phyloP scores from a whole-genome alignment of 2,797 vertebrate genomes.

The Darevskia mixta region DNA sequence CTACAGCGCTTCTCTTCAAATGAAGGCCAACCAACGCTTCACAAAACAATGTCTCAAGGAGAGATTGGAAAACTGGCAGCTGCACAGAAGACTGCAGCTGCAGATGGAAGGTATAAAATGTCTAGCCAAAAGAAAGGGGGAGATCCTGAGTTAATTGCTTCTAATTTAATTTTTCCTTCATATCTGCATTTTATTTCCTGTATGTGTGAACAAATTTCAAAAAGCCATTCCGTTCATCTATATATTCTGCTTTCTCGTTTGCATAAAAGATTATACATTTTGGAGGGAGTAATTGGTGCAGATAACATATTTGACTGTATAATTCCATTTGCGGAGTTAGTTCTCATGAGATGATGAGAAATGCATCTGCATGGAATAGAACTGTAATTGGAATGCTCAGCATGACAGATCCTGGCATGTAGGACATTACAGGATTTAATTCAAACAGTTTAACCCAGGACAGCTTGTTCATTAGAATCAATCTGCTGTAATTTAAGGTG shows the following conservation, averaged over 20 bases:
- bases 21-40: constrained; percentile 86
- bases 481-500: not conserved
- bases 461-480: not conserved
- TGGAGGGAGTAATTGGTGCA: not conserved
- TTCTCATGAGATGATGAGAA: not conserved
- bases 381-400: not conserved
- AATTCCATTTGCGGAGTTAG: not conserved
- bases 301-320: too few species aligned
- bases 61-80: constrained; percentile 87
- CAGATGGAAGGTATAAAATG: constrained; percentile 87
- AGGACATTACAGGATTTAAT: not conserved
- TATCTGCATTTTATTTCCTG: not conserved
- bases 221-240: not conserved
- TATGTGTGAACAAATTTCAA: not conserved
- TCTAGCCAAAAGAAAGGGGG: not conserved
- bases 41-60: constrained; percentile 95
- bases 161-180: not conserved
- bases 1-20: constrained; percentile 80
- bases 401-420: not conserved
- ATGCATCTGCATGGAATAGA: not conserved
- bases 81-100: constrained; percentile 83
- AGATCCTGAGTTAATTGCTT: not conserved
- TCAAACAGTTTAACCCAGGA: not conserved
- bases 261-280: not conserved
- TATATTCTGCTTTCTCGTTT: not conserved